phyloP scores from a whole-genome alignment of 2,797 vertebrate genomes.

The Rhinatrema bivittatum region DNA sequence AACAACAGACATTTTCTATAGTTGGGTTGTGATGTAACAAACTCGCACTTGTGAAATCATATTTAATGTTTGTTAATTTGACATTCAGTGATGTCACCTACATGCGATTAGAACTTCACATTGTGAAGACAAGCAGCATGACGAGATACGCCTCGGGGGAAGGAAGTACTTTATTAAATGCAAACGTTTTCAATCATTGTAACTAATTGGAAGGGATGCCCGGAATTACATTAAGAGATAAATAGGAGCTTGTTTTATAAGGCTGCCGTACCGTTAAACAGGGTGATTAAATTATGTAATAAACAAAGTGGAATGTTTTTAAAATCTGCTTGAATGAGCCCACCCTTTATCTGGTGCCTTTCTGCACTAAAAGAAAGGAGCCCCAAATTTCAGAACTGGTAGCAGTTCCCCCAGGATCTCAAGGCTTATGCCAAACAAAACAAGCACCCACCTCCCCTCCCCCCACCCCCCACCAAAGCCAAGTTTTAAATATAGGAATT shows the following conservation, averaged over 20 bases:
- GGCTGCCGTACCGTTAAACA: slow-evolving; percentile 24
- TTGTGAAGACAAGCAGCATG: slow-evolving; percentile 30
- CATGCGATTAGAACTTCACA: slow-evolving; percentile 15
- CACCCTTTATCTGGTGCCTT: too few species aligned
- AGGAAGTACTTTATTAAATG: slow-evolving; percentile 40
- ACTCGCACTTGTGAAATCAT: slow-evolving; percentile 22
- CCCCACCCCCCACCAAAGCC: neutral
- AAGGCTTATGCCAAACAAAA: too few species aligned
- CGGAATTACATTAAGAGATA: slow-evolving; percentile 23
- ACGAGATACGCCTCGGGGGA: slow-evolving; percentile 32
- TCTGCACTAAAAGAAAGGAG: too few species aligned
- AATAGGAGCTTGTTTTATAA: slow-evolving; percentile 31
- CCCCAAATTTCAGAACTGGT: too few species aligned
- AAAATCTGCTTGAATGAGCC: too few species aligned
- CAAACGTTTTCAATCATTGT: slow-evolving; percentile 45
- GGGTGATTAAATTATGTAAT: neutral
- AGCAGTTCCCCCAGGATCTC: too few species aligned
- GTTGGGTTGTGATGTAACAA: too few species aligned
- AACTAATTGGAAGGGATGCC: slow-evolving; percentile 38
- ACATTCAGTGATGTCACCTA: slow-evolving; percentile 23
- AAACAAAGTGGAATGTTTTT: too few species aligned
- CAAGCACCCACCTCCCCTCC: neutral
- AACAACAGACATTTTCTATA: too few species aligned
- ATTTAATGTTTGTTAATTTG: slow-evolving; percentile 7
- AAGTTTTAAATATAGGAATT: neutral